A percentile compares a stretch with the other conserved stretches of the same genome.
phyloP scores from a whole-genome alignment of 1,140 invertebrate genomes.

The Drosophila bocqueti region DNA sequence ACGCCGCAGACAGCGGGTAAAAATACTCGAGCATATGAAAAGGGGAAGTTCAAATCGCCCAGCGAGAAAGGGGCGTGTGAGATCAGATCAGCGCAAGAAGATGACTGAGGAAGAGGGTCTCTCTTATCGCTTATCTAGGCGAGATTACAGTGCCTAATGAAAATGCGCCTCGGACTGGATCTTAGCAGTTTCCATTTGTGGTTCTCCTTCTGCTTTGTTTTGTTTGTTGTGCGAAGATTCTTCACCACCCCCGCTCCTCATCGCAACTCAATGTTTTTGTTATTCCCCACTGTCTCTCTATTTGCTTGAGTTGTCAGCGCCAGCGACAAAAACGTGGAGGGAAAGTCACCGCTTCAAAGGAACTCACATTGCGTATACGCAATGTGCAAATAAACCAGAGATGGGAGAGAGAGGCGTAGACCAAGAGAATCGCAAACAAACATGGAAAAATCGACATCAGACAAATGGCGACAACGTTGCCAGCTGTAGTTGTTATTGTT shows the following conservation, averaged over 20 bases:
- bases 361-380: conserved; percentile 79
- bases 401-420: conserved; percentile 1
- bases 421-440: conserved; percentile 56
- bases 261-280: conserved; percentile 8
- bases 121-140: conserved; percentile 68
- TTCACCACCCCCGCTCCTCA: background rate
- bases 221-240: conserved; percentile 24
- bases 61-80: conserved; percentile 49
- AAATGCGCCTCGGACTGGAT: conserved; percentile 37
- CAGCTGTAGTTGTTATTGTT: conserved; percentile 25
- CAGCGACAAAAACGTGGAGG: conserved; percentile 52
- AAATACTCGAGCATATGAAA: conserved; percentile 53
- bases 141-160: conserved; percentile 47
- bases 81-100: conserved; percentile 47
- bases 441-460: conserved; percentile 74
- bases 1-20: conserved; percentile 53
- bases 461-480: conserved; percentile 68
- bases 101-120: conserved; percentile 41
- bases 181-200: conserved; percentile 19
- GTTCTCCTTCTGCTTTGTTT: background rate
- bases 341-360: conserved; percentile 71
- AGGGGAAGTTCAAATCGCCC: conserved; percentile 51
- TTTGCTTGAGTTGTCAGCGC: conserved; percentile 65
- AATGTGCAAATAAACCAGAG: conserved; percentile 68
- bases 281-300: conserved; percentile 40